Conservation (phyloP, 2,113 vertebrate species). For the Aptenodytes forsteri region DNA sequence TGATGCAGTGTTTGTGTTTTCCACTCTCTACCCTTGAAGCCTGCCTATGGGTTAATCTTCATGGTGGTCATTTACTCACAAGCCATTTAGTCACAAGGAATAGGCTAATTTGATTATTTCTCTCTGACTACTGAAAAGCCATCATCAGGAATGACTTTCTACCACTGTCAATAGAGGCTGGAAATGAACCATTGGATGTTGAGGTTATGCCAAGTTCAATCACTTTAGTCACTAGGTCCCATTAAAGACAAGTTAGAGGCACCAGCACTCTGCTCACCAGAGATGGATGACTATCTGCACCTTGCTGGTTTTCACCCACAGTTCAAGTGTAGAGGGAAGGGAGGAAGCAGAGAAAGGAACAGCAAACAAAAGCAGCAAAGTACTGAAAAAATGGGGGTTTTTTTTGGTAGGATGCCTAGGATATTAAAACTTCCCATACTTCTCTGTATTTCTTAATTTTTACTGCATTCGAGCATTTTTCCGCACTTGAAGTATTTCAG, state of each 20-base stretch:
- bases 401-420: not conserved
- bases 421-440: not conserved
- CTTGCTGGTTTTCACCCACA: not conserved
- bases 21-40: not conserved
- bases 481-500: not conserved
- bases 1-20: not conserved
- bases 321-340: not conserved
- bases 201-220: not conserved
- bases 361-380: not conserved
- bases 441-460: not conserved
- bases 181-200: not conserved
- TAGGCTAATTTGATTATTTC: not conserved
- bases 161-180: not conserved
- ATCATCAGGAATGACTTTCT: not conserved
- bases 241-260: not conserved
- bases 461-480: not conserved
- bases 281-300: not conserved
- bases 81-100: not conserved
- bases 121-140: not conserved
- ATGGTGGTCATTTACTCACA: not conserved
- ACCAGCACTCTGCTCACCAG: not conserved
- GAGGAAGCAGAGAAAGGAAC: not conserved
- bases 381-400: fast-evolving
- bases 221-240: not conserved
- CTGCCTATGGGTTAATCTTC: not conserved